These are phyloP conservation scores for Syrphus vitripennis DNA, from an alignment of 2,888 invertebrate genomes.

Conservation along the genomic window DNA sequence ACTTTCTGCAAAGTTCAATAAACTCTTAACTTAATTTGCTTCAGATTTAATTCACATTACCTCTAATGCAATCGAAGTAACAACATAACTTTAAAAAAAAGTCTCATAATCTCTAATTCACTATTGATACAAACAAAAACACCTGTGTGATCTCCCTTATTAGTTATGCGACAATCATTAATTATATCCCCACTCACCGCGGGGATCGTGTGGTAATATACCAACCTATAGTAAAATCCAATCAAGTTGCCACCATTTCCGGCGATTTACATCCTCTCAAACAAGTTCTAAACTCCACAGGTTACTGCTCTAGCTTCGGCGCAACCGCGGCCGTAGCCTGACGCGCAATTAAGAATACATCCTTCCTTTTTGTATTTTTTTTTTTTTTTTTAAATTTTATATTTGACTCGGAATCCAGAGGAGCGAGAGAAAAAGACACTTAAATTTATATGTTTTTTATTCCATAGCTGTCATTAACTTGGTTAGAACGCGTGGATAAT, in stretches of 20 bases:
- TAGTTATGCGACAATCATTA: constrained; percentile 55
- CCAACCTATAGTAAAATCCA: constrained; percentile 20
- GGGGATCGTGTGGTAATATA: not conserved
- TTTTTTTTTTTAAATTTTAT: not conserved
- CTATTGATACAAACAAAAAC: not conserved
- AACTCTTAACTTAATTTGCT: no score
- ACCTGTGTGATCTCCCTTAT: constrained; percentile 28
- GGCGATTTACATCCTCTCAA: constrained; percentile 70
- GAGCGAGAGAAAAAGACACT: not conserved
- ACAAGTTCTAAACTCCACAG: constrained; percentile 50
- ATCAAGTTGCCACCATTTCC: constrained; percentile 64
- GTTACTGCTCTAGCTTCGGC: not conserved
- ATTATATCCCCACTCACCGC: constrained; percentile 50
- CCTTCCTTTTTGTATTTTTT: constrained; percentile 32
- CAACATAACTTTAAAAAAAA: no score
- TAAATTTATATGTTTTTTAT: constrained; percentile 7
- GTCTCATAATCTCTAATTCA: not conserved
- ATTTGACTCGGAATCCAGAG: not conserved
- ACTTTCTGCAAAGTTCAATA: no score
- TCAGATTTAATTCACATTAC: no score
- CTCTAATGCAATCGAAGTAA: no score
- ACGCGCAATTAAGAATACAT: constrained; percentile 43
- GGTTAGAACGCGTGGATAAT: constrained; percentile 39
- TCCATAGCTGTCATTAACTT: constrained; percentile 30
- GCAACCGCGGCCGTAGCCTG: not conserved